phyloP scores from a whole-genome alignment of 1,140 invertebrate species.

The Microplitis mediator region DNA sequence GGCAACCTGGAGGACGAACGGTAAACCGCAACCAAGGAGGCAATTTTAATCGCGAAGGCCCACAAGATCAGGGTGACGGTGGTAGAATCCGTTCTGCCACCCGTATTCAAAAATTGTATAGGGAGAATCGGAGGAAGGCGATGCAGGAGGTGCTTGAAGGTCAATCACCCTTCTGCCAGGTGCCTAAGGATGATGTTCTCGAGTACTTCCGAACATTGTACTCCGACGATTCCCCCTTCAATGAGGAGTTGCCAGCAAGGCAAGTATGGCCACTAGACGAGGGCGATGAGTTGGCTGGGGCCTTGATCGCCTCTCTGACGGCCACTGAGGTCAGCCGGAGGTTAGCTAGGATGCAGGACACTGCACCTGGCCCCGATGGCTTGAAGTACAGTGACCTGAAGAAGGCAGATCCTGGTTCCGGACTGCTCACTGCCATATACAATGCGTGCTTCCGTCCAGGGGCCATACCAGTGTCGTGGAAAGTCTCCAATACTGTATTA shows the following conservation, averaged over 20 bases:
- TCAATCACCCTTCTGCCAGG: too few species aligned
- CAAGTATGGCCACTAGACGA: not conserved
- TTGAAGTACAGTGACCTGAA: not conserved
- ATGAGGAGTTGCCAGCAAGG: not conserved
- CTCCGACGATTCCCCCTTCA: not conserved
- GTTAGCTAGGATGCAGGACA: not conserved
- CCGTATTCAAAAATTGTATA: too few species aligned
- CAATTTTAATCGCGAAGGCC: too few species aligned
- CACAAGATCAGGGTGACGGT: too few species aligned
- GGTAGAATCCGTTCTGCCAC: too few species aligned
- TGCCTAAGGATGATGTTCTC: not conserved
- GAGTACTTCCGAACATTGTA: not conserved
- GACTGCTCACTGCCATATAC: not conserved
- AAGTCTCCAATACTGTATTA: conserved; percentile 38
- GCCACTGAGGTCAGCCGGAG: not conserved
- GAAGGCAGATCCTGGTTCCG: not conserved
- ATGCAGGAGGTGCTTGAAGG: not conserved
- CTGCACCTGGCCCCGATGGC: not conserved
- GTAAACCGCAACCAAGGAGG: too few species aligned
- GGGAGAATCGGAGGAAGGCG: too few species aligned
- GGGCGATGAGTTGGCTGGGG: not conserved
- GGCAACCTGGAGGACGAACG: too few species aligned
- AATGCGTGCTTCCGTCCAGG: not conserved
- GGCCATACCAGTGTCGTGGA: conserved; percentile 15
- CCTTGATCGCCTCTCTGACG: not conserved